Conservation (phyloP, 2,797 vertebrate genomes). For the Crossoptilon crossoptilon region DNA sequence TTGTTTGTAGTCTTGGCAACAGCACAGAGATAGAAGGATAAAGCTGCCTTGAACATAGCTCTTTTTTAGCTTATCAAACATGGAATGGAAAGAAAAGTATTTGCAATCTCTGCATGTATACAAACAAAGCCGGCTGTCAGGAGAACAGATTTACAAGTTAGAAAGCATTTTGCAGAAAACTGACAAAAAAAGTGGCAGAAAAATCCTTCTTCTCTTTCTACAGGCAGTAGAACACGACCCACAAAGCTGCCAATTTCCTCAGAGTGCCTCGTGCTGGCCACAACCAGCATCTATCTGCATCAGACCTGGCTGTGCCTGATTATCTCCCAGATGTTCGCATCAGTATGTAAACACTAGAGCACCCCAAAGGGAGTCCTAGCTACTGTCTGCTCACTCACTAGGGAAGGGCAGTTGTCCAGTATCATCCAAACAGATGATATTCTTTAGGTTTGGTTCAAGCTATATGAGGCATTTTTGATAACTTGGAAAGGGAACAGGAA, state of each 20-base stretch:
- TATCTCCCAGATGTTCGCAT: not conserved
- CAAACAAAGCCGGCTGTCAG: not conserved
- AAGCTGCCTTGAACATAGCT: not conserved
- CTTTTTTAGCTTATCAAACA: not conserved
- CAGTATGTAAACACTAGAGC: not conserved
- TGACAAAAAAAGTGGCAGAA: not conserved
- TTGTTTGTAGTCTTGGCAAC: not conserved
- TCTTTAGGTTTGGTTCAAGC: not conserved
- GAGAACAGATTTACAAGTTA: rapidly evolving
- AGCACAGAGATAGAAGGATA: not conserved
- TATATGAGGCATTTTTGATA: not conserved
- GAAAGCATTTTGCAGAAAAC: not conserved
- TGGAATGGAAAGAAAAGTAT: not conserved
- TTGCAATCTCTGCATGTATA: not conserved
- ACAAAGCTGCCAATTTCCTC: not conserved
- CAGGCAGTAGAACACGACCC: not conserved
- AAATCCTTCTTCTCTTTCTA: not conserved
- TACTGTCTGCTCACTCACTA: not conserved
- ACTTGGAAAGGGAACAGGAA: not conserved
- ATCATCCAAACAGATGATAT: not conserved
- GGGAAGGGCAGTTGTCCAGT: not conserved
- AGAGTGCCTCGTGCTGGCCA: not conserved
- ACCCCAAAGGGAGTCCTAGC: rapidly evolving
- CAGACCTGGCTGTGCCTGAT: not conserved
- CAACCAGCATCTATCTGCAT: not conserved